Percentiles rank a stretch among this genome's conserved stretches.
These are phyloP conservation scores for Calidris pugnax DNA, from an alignment of 2,113 vertebrate genomes.

Conservation along the genomic window DNA sequence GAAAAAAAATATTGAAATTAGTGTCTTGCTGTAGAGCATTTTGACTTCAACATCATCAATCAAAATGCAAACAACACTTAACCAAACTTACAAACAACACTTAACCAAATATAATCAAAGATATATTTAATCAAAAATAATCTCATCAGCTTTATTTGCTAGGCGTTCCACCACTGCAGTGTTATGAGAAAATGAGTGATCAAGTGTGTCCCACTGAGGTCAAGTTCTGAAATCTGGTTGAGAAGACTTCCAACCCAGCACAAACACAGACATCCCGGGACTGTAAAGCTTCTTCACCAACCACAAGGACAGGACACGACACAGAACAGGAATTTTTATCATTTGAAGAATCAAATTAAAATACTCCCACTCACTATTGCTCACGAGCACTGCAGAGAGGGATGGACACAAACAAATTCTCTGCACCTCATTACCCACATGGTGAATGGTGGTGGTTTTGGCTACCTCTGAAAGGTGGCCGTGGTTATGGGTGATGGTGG, in stretches of 20 bases:
- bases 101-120: background rate
- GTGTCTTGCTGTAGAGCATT: background rate
- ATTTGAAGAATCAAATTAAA: slow-evolving; percentile 4
- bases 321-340: background rate
- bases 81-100: background rate
- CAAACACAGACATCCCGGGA: background rate
- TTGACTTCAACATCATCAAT: background rate
- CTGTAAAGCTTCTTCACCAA: background rate
- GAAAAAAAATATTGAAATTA: background rate
- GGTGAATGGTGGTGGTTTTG: background rate
- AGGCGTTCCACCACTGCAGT: background rate
- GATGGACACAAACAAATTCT: background rate
- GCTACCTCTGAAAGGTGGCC: background rate
- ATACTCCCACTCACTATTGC: background rate
- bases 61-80: background rate
- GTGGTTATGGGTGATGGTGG: background rate
- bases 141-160: background rate
- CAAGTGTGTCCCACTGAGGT: background rate
- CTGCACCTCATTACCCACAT: background rate
- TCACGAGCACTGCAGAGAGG: background rate
- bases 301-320: background rate
- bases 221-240: background rate
- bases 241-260: background rate
- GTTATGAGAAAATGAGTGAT: background rate
- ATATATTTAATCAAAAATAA: background rate